Conservation (phyloP, 2,113 vertebrate species). For the Petroica traversi region DNA sequence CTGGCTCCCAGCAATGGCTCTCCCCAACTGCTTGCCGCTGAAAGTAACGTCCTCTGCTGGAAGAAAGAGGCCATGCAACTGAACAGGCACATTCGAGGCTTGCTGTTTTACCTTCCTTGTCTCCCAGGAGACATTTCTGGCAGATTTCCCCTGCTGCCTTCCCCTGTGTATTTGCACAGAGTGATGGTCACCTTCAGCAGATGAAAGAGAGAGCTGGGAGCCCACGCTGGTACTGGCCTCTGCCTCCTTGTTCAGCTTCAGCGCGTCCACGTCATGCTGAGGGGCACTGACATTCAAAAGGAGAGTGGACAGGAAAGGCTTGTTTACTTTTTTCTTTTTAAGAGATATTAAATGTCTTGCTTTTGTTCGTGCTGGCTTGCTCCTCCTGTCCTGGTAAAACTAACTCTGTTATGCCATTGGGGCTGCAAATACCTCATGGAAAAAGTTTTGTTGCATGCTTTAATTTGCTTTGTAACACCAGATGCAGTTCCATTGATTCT, state of each 20-base stretch:
- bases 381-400: not conserved
- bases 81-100: not conserved
- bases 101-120: not conserved
- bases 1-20: not conserved
- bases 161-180: not conserved
- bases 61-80: not conserved
- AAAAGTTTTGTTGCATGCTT: not conserved
- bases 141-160: not conserved
- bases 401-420: not conserved
- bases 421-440: not conserved
- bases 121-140: not conserved
- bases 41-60: not conserved
- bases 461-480: not conserved
- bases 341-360: not conserved
- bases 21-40: not conserved
- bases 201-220: not conserved
- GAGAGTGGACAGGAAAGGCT: not conserved
- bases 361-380: not conserved
- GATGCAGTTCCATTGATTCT: not conserved
- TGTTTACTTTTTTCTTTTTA: not conserved
- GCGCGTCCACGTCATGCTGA: accelerated
- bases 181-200: accelerated
- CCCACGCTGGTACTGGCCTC: not conserved
- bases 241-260: not conserved
- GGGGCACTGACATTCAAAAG: not conserved